Evolutionary conservation across 1,140 invertebrate species (phyloP).

Genomic region (Gerris buenoi): DNA sequence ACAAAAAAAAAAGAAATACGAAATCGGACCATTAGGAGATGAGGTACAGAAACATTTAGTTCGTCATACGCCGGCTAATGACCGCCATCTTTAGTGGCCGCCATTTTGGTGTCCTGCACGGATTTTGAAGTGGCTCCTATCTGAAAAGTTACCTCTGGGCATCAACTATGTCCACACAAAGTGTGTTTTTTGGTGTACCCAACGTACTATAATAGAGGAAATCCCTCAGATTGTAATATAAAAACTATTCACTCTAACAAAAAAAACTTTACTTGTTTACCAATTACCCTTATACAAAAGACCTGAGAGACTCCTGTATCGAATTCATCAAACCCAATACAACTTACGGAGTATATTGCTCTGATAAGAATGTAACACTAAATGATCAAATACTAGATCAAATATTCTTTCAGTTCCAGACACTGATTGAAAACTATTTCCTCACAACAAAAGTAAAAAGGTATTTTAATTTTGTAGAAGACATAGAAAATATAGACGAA

Average conservation of each 20-base stretch:
- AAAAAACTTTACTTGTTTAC: neutral
- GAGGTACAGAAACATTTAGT: too few relatives aligned
- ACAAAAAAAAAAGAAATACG: too few relatives aligned
- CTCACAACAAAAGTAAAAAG: conserved; percentile 2
- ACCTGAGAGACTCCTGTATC: neutral
- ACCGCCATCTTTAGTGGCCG: too few relatives aligned
- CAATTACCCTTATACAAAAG: neutral
- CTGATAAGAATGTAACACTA: neutral
- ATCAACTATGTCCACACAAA: too few relatives aligned
- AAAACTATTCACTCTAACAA: neutral
- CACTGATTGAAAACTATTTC: neutral
- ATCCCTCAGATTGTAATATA: neutral
- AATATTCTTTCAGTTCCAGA: neutral
- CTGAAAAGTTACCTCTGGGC: too few relatives aligned
- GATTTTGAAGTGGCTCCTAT: too few relatives aligned
- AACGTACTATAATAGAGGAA: neutral
- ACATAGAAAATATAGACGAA: neutral
- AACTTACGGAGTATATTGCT: conserved; percentile 6
- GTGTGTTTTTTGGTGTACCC: too few relatives aligned
- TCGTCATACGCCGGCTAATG: too few relatives aligned
- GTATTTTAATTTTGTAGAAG: neutral
- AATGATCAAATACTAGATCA: conserved; percentile 1
- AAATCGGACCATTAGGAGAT: too few relatives aligned
- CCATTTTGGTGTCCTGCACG: too few relatives aligned
- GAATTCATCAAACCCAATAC: conserved; percentile 3